phyloP scores from a whole-genome alignment of 2,888 invertebrate species.

The Campopleginae sp. region DNA sequence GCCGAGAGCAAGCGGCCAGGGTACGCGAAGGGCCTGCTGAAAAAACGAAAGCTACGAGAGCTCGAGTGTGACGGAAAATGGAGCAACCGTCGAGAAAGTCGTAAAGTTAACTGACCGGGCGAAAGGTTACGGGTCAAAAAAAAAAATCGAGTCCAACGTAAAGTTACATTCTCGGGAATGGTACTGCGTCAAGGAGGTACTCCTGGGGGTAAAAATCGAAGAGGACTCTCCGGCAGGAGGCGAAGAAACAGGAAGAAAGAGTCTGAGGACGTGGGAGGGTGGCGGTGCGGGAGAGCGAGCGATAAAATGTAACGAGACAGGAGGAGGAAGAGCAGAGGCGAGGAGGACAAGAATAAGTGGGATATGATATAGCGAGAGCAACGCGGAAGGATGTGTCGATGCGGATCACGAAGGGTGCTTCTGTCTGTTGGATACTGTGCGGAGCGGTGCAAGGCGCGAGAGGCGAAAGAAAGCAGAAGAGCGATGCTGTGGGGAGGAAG shows the following conservation, averaged over 20 bases:
- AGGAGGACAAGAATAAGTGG: constrained; percentile 81
- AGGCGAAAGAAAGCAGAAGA: constrained; percentile 73
- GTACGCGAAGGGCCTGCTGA: too few species aligned
- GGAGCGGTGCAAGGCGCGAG: constrained; percentile 81
- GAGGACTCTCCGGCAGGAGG: background rate
- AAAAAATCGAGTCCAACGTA: background rate
- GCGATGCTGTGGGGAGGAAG: constrained; percentile 49
- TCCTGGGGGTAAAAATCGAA: constrained; percentile 78
- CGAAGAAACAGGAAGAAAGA: background rate
- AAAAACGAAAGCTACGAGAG: too few species aligned
- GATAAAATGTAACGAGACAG: constrained; percentile 72
- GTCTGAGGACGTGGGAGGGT: background rate
- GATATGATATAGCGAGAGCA: constrained; percentile 68
- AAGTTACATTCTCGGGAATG: background rate
- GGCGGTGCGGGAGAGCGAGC: constrained; percentile 55
- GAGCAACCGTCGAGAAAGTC: background rate
- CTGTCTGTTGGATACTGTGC: constrained; percentile 81
- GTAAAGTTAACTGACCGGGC: background rate
- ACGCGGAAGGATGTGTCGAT: constrained; percentile 69
- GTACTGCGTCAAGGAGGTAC: constrained; percentile 22
- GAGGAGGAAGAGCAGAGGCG: background rate
- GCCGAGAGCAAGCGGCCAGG: too few species aligned
- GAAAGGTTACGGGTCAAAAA: background rate
- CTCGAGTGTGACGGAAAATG: background rate
- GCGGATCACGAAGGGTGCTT: constrained; percentile 80